These are phyloP conservation scores for Camponotus floridanus DNA, from an alignment of 1,140 invertebrate genomes.

Conservation along the genomic window DNA sequence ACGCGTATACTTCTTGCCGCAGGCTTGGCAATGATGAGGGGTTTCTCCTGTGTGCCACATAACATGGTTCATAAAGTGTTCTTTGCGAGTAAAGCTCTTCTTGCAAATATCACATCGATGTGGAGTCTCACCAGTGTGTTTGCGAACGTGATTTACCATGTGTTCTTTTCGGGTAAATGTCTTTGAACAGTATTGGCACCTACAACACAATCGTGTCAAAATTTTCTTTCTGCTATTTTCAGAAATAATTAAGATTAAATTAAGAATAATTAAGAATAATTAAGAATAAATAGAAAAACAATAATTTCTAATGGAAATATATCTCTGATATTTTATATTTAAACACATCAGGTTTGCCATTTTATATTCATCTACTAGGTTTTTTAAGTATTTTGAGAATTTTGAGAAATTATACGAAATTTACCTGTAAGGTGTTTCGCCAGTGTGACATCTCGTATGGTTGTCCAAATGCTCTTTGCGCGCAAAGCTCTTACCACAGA, in stretches of 20 bases:
- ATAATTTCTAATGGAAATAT: neutral
- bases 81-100: conserved; percentile 89
- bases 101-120: conserved; percentile 91
- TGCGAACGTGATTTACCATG: conserved; percentile 89
- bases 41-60: conserved; percentile 91
- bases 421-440: conserved; percentile 92
- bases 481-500: conserved; percentile 95
- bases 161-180: conserved; percentile 91
- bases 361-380: neutral
- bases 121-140: conserved; percentile 91
- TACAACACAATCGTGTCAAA: conserved; percentile 61
- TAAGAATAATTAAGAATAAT: neutral
- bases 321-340: too few relatives aligned
- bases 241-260: neutral
- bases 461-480: conserved; percentile 94
- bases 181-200: conserved; percentile 89
- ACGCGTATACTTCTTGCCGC: conserved; percentile 92
- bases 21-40: conserved; percentile 91
- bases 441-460: conserved; percentile 93
- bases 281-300: neutral
- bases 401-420: neutral
- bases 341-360: neutral
- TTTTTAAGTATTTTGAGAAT: neutral
- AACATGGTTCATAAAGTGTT: conserved; percentile 89
- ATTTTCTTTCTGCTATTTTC: neutral